phyloP scores from a whole-genome alignment of 2,888 invertebrate genomes.

The Norana najaformis region DNA sequence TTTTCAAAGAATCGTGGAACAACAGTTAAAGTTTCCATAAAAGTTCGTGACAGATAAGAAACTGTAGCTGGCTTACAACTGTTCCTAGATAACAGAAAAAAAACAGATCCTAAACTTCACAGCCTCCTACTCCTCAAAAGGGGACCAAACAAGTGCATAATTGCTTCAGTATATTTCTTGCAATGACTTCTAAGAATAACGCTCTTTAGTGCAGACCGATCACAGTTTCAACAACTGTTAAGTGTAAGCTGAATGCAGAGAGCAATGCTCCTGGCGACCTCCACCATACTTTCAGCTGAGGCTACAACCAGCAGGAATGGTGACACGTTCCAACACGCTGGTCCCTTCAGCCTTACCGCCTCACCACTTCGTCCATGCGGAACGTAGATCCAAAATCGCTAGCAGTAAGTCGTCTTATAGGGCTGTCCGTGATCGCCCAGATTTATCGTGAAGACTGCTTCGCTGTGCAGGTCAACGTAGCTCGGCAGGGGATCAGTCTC shows the following conservation, averaged over 20 bases:
- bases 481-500: neutral
- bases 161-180: neutral
- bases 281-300: neutral
- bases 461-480: constrained; percentile 9
- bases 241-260: neutral
- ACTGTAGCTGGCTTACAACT: too few relatives aligned
- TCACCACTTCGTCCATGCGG: neutral
- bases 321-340: neutral
- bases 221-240: neutral
- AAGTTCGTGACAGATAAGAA: neutral
- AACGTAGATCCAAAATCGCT: neutral
- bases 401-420: constrained; percentile 19
- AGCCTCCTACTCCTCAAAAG: neutral
- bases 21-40: neutral
- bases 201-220: neutral
- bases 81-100: neutral
- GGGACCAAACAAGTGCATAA: neutral
- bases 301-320: neutral
- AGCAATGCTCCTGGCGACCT: neutral
- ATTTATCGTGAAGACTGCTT: neutral
- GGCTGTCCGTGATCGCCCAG: constrained; percentile 2
- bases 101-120: constrained; percentile 13
- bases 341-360: neutral
- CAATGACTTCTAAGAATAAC: neutral
- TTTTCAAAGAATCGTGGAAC: neutral